Evolutionary conservation across 2,113 vertebrate species (phyloP).

Genomic region (Coptodon rendalli): DNA sequence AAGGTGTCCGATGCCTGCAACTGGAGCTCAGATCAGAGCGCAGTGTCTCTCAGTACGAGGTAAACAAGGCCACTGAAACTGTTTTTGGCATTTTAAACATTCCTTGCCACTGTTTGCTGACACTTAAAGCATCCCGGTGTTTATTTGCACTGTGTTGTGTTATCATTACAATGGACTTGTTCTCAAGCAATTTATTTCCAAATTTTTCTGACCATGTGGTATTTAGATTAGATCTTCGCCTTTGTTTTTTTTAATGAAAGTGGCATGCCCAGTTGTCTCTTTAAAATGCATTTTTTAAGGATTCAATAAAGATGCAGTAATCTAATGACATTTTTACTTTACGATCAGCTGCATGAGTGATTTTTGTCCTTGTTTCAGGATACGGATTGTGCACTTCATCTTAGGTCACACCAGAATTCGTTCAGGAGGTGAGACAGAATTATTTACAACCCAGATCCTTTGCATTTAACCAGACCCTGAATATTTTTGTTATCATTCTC

Average conservation of each 20-base stretch:
- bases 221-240: neutral
- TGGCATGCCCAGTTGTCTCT: neutral
- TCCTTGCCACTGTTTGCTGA: neutral
- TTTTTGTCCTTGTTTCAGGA: slow-evolving; percentile 70
- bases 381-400: slow-evolving; percentile 83
- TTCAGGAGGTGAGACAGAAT: slow-evolving; percentile 61
- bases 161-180: neutral
- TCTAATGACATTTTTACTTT: neutral
- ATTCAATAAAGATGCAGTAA: neutral
- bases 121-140: neutral
- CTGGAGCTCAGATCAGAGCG: slow-evolving; percentile 55
- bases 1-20: slow-evolving; percentile 65
- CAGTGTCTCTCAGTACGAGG: slow-evolving; percentile 71
- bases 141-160: neutral
- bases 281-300: neutral
- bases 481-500: neutral
- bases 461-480: neutral
- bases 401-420: slow-evolving; percentile 58
- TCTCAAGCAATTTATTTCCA: neutral
- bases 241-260: neutral
- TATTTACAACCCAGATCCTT: neutral
- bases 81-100: neutral
- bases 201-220: neutral
- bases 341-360: neutral
- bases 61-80: slow-evolving; percentile 30